Base-by-base conservation (phyloP, 2,797 vertebrate genomes). In the Gymnoscopelus braueri region DNA sequence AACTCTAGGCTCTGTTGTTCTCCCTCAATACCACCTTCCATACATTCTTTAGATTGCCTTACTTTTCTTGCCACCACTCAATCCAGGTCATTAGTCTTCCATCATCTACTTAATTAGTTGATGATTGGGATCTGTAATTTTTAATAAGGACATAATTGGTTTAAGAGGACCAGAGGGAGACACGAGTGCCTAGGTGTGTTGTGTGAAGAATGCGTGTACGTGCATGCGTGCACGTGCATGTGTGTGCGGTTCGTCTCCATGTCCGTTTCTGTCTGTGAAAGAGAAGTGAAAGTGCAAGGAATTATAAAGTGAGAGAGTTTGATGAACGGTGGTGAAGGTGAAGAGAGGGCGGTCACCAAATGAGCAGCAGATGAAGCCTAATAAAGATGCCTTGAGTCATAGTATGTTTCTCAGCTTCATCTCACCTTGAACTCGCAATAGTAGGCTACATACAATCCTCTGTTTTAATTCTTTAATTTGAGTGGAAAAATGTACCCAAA, bases 51-150 rank as follows among this genome's bases (percentile, higher is more conserved):
- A 57, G 50, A 5, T 2, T 14, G 15, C 4, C 9, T 3, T 9
- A 15, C 51, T 53, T n/a, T 9, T 54, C 50, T 62, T 26, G 63
- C 24, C 65, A 65, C 29, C 39, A 15, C 65, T 59, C 57, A 32
- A 57, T 47, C 32, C 44, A 3, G 51, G 54, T 77, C 67, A 73
- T 84, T 79, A 81, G 74, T 83, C 8, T 71, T 51, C 47, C 72
- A 80, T 87, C 81, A 91, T 73, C 70, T 80, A 76, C 81, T 68
- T 87, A 87, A 90, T 88, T 82, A 84, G 60, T 74, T 68, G 57
- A 54, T 67, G 82, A 87, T 85, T 87, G 47, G 19, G 68, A 83
- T 87, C 79, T 60, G 50, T 64, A 79, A 79, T 74, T 78, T 87
- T 85, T 72, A 84, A 85, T 75, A 86, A 77, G 61, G 65, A 49